phyloP scores from a whole-genome alignment of 2,888 invertebrate species.

The Anarsia innoxiella region DNA sequence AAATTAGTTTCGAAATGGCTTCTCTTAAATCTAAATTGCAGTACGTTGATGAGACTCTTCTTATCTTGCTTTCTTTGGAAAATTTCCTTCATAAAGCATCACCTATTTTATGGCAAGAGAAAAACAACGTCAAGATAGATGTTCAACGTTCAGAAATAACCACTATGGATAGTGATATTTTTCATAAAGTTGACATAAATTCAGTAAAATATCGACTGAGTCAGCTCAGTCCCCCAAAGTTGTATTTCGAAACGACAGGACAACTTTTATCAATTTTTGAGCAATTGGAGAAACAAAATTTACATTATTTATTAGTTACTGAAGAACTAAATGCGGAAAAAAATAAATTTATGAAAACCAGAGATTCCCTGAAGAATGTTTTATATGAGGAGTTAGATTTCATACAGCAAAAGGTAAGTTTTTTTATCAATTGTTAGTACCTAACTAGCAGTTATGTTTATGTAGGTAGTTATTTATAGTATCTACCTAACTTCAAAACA shows the following conservation, averaged over 20 bases:
- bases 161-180: constrained; percentile 45
- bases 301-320: constrained; percentile 60
- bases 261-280: constrained; percentile 50
- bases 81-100: constrained; percentile 57
- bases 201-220: constrained; percentile 35
- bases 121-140: constrained; percentile 39
- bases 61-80: constrained; percentile 60
- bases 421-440: no score
- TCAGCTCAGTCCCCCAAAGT: constrained; percentile 39
- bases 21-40: constrained; percentile 59
- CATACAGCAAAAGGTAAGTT: constrained; percentile 50
- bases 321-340: constrained; percentile 57
- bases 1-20: constrained; percentile 54
- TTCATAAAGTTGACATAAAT: constrained; percentile 37
- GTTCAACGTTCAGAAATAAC: constrained; percentile 42
- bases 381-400: constrained; percentile 43
- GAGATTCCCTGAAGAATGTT: constrained; percentile 38
- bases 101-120: constrained; percentile 59
- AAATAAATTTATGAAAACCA: constrained; percentile 51
- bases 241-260: constrained; percentile 55
- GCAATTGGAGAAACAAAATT: constrained; percentile 58
- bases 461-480: no score
- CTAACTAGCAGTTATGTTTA: no score
- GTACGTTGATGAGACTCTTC: constrained; percentile 56
- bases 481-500: no score